A percentile compares a stretch with the other conserved stretches of the same genome.
Conservation (phyloP, 2,888 invertebrate genomes). For the Drosophila lutescens region DNA sequence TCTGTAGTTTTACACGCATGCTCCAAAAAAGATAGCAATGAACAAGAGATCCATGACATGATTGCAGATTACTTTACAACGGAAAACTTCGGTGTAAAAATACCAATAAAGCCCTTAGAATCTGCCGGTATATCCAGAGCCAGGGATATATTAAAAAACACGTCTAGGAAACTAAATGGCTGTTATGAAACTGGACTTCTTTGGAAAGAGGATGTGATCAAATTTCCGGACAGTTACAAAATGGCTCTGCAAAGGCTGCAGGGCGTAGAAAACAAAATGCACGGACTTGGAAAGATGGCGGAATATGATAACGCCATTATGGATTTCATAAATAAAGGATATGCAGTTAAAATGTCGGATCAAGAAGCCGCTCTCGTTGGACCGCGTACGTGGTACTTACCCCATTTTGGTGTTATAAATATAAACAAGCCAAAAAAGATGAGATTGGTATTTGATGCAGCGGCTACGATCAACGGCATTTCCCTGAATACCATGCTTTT, state of each 20-base stretch:
- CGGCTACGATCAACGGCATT: background rate
- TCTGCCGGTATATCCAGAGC: background rate
- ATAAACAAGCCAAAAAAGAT: background rate
- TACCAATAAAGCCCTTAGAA: background rate
- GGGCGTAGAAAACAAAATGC: background rate
- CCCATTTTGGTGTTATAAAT: background rate
- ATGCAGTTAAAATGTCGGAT: background rate
- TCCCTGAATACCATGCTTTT: background rate
- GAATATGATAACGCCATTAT: background rate
- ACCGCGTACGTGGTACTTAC: background rate
- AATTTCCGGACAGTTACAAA: background rate
- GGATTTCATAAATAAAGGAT: background rate
- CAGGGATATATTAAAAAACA: background rate
- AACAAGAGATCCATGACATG: no score
- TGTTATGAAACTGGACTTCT: constrained; percentile 1
- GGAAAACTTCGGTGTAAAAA: background rate
- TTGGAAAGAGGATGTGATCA: background rate
- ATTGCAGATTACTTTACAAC: background rate
- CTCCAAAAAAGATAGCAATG: no score
- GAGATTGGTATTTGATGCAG: background rate
- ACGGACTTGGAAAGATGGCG: background rate
- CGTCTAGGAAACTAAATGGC: background rate
- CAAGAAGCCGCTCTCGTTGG: background rate
- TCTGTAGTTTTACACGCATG: no score
- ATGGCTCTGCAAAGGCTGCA: background rate